Percentiles rank a stretch among this genome's conserved stretches.
Evolutionary conservation across 2,113 vertebrate species (phyloP).

Genomic region (Anarhynchus alexandrinus): DNA sequence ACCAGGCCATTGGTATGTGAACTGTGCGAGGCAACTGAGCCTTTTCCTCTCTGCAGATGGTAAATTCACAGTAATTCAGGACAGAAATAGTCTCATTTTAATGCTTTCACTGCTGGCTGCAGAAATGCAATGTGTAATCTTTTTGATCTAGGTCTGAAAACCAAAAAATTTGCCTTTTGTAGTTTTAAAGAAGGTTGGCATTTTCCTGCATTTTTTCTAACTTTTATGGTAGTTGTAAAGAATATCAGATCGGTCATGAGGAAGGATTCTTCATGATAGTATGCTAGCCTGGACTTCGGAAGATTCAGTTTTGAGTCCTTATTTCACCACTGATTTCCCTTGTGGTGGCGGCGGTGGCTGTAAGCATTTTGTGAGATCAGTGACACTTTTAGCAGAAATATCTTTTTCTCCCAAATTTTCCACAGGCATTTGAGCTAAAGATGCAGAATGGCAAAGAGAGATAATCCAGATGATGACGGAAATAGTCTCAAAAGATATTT

Average conservation of each 20-base stretch:
- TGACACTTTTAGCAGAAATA: neutral
- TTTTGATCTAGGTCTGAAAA: neutral
- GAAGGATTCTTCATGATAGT: neutral
- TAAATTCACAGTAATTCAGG: neutral
- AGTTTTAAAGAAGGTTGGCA: neutral
- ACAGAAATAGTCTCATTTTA: constrained; percentile 18
- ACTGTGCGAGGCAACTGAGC: neutral
- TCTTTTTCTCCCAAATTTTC: neutral
- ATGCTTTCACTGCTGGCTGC: neutral
- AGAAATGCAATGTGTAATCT: neutral
- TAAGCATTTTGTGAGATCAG: constrained; percentile 7
- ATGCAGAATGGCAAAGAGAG: neutral
- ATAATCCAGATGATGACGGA: neutral
- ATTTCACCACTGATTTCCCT: neutral
- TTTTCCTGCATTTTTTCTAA: neutral
- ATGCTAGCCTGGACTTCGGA: neutral
- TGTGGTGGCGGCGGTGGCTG: neutral
- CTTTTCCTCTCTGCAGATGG: neutral
- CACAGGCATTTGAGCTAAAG: neutral
- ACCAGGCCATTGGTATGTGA: constrained; percentile 2
- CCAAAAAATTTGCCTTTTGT: neutral
- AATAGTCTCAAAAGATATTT: neutral
- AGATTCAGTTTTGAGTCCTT: neutral
- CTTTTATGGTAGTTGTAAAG: neutral
- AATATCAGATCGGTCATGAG: neutral